Evolutionary conservation across 2,797 vertebrate genomes (phyloP).

Genomic region (Pteropus rufus): DNA sequence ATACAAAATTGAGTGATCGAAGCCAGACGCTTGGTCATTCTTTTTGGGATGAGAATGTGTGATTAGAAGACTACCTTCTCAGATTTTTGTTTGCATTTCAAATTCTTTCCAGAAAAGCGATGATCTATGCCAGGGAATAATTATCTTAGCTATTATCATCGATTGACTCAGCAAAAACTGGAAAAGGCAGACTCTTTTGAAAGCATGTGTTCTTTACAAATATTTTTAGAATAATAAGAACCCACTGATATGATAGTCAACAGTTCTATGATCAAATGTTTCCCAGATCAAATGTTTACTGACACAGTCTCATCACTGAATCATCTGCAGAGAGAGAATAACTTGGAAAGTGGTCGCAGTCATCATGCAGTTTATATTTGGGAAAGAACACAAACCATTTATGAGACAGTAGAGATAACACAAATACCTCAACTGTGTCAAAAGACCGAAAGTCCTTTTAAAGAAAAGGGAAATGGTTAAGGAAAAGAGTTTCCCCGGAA

Average conservation of each 20-base stretch:
- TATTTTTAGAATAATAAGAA: not conserved
- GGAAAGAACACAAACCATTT: not conserved
- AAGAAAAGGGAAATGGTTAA: not conserved
- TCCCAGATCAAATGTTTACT: not conserved
- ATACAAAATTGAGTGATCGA: not conserved
- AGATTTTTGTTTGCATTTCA: conserved; percentile 10
- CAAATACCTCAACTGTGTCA: not conserved
- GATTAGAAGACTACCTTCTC: conserved; percentile 23
- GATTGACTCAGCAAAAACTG: not conserved
- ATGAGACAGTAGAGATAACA: not conserved
- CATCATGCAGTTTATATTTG: not conserved
- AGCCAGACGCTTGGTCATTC: not conserved
- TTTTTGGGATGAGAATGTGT: not conserved
- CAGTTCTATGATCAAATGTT: not conserved
- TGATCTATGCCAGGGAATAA: not conserved
- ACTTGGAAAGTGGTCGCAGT: not conserved
- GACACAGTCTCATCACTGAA: not conserved
- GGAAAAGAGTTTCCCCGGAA: not conserved
- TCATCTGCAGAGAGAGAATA: not conserved
- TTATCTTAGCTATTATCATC: not conserved
- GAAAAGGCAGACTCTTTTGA: not conserved
- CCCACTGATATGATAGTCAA: not conserved
- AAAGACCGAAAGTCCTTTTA: not conserved
- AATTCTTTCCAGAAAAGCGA: conserved; percentile 18
- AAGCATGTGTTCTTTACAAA: not conserved